A percentile compares a stretch with the other conserved stretches of the same genome.
Conservation (phyloP, 2,797 vertebrate genomes). For the Distichodus sexfasciatus region DNA sequence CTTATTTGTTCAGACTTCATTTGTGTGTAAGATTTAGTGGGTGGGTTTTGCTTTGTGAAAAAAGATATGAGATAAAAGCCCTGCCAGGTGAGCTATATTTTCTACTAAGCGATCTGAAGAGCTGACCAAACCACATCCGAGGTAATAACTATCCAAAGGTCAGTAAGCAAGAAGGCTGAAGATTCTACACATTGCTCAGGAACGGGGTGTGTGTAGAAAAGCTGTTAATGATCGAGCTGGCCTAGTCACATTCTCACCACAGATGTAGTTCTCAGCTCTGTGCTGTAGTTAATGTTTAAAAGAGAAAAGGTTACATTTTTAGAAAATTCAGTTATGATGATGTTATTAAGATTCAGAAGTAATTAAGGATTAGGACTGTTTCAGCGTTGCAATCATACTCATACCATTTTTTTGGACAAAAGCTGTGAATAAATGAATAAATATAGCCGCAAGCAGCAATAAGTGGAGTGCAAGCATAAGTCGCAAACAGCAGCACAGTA, state of each 20-base stretch:
- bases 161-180: slow-evolving; percentile 8
- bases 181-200: slow-evolving; percentile 6
- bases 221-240: slow-evolving; percentile 47
- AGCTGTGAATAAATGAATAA: no score
- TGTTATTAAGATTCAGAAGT: not conserved
- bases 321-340: not conserved
- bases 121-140: not conserved
- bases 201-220: slow-evolving; percentile 20
- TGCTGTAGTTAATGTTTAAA: slow-evolving; percentile 20
- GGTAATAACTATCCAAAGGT: slow-evolving; percentile 46
- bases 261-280: not conserved
- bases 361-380: not conserved
- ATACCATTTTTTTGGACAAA: no score
- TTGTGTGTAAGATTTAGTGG: not conserved
- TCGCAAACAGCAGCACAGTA: no score
- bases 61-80: no score
- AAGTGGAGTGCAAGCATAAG: no score
- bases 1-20: not conserved
- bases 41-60: no score
- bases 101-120: not conserved
- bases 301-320: not conserved
- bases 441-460: no score
- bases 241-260: slow-evolving; percentile 9
- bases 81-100: slow-evolving; percentile 18
- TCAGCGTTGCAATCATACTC: not conserved